phyloP scores from a whole-genome alignment of 2,797 vertebrate species.

The Oryzias dopingdopingensis region DNA sequence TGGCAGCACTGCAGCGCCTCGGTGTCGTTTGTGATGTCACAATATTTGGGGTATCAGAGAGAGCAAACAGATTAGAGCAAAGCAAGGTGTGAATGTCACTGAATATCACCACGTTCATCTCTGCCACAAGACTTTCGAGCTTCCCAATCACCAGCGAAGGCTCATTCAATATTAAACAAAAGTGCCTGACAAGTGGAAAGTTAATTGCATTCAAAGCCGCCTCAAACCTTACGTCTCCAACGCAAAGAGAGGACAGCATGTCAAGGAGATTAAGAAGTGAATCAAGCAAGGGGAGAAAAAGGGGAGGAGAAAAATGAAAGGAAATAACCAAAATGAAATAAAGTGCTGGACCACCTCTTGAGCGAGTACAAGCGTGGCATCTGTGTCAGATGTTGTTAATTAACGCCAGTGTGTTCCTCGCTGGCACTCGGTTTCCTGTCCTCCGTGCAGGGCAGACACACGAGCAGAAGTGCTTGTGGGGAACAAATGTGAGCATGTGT shows the following conservation, averaged over 20 bases:
- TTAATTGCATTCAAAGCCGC: conserved; percentile 71
- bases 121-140: conserved; percentile 41
- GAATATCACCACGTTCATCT: conserved; percentile 54
- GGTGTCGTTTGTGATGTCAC: conserved; percentile 73
- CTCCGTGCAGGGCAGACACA: conserved; percentile 71
- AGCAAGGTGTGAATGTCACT: conserved; percentile 73
- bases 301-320: conserved; percentile 66
- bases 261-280: conserved; percentile 77
- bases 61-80: conserved; percentile 72
- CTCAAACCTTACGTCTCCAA: conserved; percentile 55
- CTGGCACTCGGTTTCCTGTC: conserved; percentile 80
- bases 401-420: conserved; percentile 83
- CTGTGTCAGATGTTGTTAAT: conserved; percentile 88
- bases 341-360: conserved; percentile 82
- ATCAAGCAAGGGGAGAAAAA: conserved; percentile 63
- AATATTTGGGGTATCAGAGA: conserved; percentile 77
- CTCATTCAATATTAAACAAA: conserved; percentile 73
- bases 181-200: conserved; percentile 62
- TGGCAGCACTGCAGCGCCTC: conserved; percentile 53
- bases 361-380: conserved; percentile 81
- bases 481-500: conserved; percentile 47
- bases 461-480: conserved; percentile 66
- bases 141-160: conserved; percentile 48
- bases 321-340: conserved; percentile 83
- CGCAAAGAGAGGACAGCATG: conserved; percentile 69